These are phyloP conservation scores for Falco rusticolus DNA, from an alignment of 2,797 vertebrate species.

Conservation along the genomic window DNA sequence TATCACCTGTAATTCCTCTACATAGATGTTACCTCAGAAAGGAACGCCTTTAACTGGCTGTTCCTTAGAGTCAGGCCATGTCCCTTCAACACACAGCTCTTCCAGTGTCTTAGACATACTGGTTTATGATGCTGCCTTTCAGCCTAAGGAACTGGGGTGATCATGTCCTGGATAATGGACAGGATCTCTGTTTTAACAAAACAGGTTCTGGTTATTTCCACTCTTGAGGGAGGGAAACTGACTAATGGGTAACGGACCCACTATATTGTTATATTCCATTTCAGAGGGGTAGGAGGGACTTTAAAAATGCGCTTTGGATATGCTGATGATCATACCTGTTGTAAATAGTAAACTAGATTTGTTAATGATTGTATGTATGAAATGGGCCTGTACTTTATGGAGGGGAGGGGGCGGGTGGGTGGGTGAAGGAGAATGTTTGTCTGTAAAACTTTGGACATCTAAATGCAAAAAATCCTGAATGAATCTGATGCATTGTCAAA, in stretches of 20 bases:
- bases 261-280: neutral
- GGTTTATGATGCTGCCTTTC: neutral
- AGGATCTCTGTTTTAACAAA: neutral
- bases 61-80: neutral
- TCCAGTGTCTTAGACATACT: neutral
- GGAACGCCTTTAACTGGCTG: neutral
- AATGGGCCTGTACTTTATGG: neutral
- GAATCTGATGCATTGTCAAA: neutral
- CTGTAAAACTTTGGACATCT: neutral
- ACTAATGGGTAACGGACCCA: neutral
- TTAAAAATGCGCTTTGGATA: neutral
- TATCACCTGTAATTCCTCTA: neutral
- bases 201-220: neutral
- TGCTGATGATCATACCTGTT: neutral
- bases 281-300: neutral
- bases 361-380: neutral
- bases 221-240: neutral
- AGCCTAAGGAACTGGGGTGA: neutral
- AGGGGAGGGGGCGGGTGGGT: neutral
- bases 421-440: neutral
- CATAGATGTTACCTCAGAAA: neutral
- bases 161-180: neutral
- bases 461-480: neutral
- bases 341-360: neutral
- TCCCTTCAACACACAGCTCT: neutral